These are phyloP conservation scores for Dusona sp. DNA, from an alignment of 2,888 invertebrate genomes.

Conservation along the genomic window DNA sequence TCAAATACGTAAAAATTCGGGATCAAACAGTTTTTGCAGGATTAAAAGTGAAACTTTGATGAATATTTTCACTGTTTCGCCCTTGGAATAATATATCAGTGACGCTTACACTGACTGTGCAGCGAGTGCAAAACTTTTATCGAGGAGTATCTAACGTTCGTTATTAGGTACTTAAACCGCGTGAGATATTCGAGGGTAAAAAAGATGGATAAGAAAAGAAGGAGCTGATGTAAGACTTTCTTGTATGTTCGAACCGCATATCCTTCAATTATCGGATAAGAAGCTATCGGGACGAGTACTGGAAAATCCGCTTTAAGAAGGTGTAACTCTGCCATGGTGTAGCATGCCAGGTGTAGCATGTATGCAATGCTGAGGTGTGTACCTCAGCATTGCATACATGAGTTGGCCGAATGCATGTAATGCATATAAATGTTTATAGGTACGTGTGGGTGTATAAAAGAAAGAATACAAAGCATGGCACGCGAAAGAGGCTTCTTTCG, in stretches of 20 bases:
- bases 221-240: constrained; percentile 39
- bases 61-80: too few species aligned
- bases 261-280: constrained; percentile 66
- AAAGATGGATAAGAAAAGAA: neutral
- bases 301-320: constrained; percentile 62
- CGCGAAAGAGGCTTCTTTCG: constrained; percentile 60
- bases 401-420: constrained; percentile 25
- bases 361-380: constrained; percentile 70
- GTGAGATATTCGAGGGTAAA: constrained; percentile 11
- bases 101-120: neutral
- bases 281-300: constrained; percentile 68
- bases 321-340: constrained; percentile 69
- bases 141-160: constrained; percentile 38
- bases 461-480: constrained; percentile 46
- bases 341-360: too few species aligned
- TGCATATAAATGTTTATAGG: constrained; percentile 11
- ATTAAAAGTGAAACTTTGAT: too few species aligned
- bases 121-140: neutral
- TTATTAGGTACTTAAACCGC: constrained; percentile 1
- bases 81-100: neutral
- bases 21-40: neutral
- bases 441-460: constrained; percentile 15
- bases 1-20: too few species aligned
- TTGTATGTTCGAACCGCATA: constrained; percentile 30
- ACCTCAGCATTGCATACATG: constrained; percentile 67